These are phyloP conservation scores for Chloroclystis v-ata DNA, from an alignment of 2,888 invertebrate genomes.

Conservation along the genomic window DNA sequence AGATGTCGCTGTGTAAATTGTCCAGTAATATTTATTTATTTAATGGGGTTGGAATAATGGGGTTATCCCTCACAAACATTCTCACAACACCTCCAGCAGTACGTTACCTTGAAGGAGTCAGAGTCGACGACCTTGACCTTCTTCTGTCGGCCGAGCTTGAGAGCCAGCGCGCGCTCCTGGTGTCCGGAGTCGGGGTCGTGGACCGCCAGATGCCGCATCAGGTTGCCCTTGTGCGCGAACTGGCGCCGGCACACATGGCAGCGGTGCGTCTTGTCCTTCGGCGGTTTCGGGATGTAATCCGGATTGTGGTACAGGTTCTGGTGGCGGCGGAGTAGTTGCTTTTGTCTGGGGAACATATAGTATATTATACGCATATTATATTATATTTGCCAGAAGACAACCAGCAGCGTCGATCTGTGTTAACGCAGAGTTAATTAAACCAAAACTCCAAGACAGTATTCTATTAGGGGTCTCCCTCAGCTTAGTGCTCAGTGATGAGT, in stretches of 20 bases:
- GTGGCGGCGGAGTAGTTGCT: constrained; percentile 92
- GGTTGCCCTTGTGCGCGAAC: constrained; percentile 92
- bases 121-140: constrained; percentile 82
- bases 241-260: constrained; percentile 88
- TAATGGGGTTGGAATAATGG: no score
- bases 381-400: no score
- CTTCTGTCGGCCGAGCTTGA: constrained; percentile 88
- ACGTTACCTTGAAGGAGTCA: constrained; percentile 43
- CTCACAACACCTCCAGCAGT: no score
- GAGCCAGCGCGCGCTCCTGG: constrained; percentile 84
- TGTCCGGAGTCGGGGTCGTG: constrained; percentile 92
- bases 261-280: constrained; percentile 92
- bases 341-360: constrained; percentile 86
- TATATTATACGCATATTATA: no score
- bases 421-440: no score
- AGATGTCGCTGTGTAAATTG: no score
- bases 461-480: no score
- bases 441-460: no score
- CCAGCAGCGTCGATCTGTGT: no score
- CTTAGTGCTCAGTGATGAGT: no score
- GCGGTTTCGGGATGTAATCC: constrained; percentile 90
- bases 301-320: constrained; percentile 96
- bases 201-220: constrained; percentile 93
- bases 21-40: no score
- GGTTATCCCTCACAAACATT: no score